phyloP scores from a whole-genome alignment of 2,797 vertebrate species.

The Aselliscus stoliczkanus region DNA sequence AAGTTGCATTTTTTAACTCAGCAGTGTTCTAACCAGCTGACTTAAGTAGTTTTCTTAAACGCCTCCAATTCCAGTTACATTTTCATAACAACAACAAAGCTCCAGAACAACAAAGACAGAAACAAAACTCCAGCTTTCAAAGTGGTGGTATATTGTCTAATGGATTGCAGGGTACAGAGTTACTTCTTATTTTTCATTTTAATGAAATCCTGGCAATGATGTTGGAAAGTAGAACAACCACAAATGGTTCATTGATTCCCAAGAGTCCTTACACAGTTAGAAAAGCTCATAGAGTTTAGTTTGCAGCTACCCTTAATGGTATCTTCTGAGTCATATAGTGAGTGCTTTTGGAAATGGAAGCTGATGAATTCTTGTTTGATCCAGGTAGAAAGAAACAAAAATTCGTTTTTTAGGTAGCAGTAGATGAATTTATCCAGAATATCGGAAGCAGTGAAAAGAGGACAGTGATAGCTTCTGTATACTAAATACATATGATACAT shows the following conservation, averaged over 20 bases:
- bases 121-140: background rate
- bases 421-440: background rate
- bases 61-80: background rate
- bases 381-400: background rate
- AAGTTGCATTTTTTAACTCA: background rate
- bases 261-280: background rate
- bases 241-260: background rate
- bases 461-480: background rate
- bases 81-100: background rate
- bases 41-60: conserved; percentile 7
- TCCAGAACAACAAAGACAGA: background rate
- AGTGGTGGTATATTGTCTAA: background rate
- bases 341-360: background rate
- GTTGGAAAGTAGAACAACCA: background rate
- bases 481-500: background rate
- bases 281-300: background rate
- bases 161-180: background rate
- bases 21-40: background rate
- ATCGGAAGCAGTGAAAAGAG: background rate
- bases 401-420: background rate
- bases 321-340: background rate
- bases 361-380: background rate
- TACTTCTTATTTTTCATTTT: conserved; percentile 4
- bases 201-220: background rate
- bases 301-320: background rate